Evolutionary conservation across 1,140 invertebrate species (phyloP), one percentile per base, ranked within the genome.

Genomic region (Mya arenaria): DNA sequence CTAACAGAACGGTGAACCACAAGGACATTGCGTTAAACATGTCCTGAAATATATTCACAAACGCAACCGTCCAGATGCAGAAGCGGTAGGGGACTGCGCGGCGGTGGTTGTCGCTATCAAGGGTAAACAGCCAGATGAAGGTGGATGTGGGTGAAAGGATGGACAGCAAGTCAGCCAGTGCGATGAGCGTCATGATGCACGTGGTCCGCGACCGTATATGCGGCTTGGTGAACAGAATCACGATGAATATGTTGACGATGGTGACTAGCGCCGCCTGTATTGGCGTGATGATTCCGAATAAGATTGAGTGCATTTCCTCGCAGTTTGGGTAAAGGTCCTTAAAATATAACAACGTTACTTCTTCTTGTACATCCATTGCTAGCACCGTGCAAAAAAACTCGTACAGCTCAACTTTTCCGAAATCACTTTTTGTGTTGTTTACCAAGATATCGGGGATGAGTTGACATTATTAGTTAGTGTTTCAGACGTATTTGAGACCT

Each of bases 1-100:
- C 74, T 32, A 78, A 28, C 25, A 78, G 23, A 15, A 78, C 74
- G 6, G 74, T 78, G n/a, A 78, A 41, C 74, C 74, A 78, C 39
- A 78, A 28, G 1, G 74, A 78, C 1, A 78, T 4, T 19, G 32
- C 32, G 30, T 78, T 78, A 2, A 78, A 55, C 15, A 78, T 48
- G 3, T 66, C 32, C 0, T 39, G n/a, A 52, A 17, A 78, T 4
- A 63, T 28, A n/a, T 65, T 36, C 34, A 5, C 30, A 13, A 78
- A 15, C 30, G 48, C 30, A 28, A 66, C 65, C 19, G 62, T 30
- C 41, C n/a, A n/a, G 6, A 36, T 37, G n/a, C 74, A 65, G 10
- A 78, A 36, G 8, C n/a, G 15, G 28, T 55, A 78, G 13, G n/a
- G 36, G 1, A 78, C 8, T n/a, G n/a, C n/a, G n/a, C n/a, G n/a